phyloP scores from a whole-genome alignment of 2,113 vertebrate genomes.

The Dipodomys spectabilis region DNA sequence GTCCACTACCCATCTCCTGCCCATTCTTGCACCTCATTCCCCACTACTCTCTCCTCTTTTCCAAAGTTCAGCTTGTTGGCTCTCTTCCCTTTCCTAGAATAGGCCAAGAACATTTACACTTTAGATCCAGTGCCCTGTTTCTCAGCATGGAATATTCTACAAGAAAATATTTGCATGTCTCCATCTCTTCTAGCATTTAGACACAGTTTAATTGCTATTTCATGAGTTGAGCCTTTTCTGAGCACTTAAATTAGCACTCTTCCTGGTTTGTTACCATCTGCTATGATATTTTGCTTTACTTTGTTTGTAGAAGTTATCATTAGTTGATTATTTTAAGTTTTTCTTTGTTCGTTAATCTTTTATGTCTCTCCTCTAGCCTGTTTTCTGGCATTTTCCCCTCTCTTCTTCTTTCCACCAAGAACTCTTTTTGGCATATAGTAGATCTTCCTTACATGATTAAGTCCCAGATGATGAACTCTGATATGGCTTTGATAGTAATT shows the following conservation, averaged over 20 bases:
- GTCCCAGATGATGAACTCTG: background rate
- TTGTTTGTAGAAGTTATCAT: background rate
- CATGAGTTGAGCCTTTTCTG: background rate
- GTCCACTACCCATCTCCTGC: background rate
- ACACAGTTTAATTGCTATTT: constrained; percentile 4
- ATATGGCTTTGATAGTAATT: constrained; percentile 25
- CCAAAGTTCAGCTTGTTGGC: background rate
- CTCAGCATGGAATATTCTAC: background rate
- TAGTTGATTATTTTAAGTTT: background rate
- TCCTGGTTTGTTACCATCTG: background rate
- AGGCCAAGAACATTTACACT: background rate
- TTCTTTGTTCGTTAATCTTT: background rate
- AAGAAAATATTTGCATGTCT: background rate
- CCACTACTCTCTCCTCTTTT: background rate
- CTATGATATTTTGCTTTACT: background rate
- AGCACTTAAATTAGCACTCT: background rate
- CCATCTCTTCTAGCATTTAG: background rate
- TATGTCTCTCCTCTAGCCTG: background rate
- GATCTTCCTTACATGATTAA: background rate
- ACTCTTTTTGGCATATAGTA: background rate
- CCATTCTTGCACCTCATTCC: background rate
- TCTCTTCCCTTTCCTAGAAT: background rate
- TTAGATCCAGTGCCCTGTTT: background rate
- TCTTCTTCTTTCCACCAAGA: background rate
- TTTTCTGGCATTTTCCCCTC: background rate